A percentile compares a stretch with the other conserved stretches of the same genome.
Conservation (phyloP, 1,140 invertebrate genomes). For the Ephestia elutella region DNA sequence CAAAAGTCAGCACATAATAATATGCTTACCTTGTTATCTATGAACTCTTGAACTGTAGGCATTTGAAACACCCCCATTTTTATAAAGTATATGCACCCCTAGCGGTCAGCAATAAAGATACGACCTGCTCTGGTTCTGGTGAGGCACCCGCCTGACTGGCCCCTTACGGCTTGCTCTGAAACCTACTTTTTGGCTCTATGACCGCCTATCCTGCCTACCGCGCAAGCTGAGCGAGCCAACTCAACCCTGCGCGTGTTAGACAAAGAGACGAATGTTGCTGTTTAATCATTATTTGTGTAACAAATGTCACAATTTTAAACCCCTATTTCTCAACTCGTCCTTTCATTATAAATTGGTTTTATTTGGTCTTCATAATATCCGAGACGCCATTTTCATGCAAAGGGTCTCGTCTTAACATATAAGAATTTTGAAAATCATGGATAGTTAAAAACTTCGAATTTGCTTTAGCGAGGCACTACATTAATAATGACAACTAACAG, state of each 20-base stretch:
- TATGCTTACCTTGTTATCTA: slow-evolving; percentile 39
- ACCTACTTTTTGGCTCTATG: too few species aligned
- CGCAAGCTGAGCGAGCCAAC: neutral
- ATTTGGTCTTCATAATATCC: neutral
- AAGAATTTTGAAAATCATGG: slow-evolving; percentile 2
- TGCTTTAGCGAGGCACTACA: neutral
- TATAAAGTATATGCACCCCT: neutral
- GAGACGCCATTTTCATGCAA: neutral
- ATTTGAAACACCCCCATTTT: slow-evolving; percentile 46
- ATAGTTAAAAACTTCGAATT: neutral
- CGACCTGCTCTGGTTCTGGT: neutral
- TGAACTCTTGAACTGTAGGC: slow-evolving; percentile 43
- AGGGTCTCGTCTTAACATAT: neutral
- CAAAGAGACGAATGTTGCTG: too few species aligned
- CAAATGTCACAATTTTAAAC: too few species aligned
- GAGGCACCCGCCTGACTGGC: neutral
- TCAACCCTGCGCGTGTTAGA: neutral
- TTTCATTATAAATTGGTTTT: neutral
- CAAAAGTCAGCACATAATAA: too few species aligned
- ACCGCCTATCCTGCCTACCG: neutral
- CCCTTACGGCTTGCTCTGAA: too few species aligned
- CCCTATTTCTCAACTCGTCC: neutral
- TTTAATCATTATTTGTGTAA: too few species aligned
- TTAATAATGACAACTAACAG: too few species aligned
- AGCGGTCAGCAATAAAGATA: too few species aligned